Percentiles rank a stretch among this genome's conserved stretches.
phyloP scores from a whole-genome alignment of 2,888 invertebrate genomes.

The Drosophila neutralis region DNA sequence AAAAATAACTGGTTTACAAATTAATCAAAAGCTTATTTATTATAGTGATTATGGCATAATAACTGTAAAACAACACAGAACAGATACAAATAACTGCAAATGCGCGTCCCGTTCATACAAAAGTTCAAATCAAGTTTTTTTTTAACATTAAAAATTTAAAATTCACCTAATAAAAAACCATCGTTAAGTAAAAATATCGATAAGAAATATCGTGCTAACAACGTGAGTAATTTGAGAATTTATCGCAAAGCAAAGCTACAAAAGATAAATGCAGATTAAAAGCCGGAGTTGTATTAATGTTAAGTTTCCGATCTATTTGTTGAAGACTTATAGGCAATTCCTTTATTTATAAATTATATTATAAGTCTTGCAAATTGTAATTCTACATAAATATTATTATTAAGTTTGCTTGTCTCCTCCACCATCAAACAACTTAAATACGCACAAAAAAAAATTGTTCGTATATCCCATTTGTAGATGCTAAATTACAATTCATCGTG shows the following conservation, averaged over 20 bases:
- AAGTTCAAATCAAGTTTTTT: background rate
- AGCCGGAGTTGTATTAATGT: background rate
- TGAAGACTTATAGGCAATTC: constrained; percentile 40
- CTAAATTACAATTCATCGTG: constrained; percentile 84
- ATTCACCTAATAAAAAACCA: too few species aligned
- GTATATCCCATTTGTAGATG: constrained; percentile 26
- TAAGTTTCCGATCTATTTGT: constrained; percentile 17
- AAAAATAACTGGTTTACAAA: background rate
- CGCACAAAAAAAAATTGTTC: constrained; percentile 38
- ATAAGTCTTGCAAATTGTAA: constrained; percentile 74
- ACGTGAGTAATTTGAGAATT: background rate
- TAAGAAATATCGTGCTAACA: background rate
- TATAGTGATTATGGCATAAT: background rate
- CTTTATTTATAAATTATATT: constrained; percentile 69
- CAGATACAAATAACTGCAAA: background rate
- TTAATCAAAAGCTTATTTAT: background rate
- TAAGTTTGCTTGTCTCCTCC: constrained; percentile 38
- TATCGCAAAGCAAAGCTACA: background rate
- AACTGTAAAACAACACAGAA: background rate
- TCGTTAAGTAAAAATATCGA: background rate
- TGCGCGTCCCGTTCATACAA: background rate
- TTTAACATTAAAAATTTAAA: background rate
- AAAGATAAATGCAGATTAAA: background rate
- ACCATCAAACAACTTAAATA: constrained; percentile 39
- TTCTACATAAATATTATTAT: constrained; percentile 63